Base-by-base conservation (phyloP, 2,797 vertebrate species). In the Catostomus latipinnis region DNA sequence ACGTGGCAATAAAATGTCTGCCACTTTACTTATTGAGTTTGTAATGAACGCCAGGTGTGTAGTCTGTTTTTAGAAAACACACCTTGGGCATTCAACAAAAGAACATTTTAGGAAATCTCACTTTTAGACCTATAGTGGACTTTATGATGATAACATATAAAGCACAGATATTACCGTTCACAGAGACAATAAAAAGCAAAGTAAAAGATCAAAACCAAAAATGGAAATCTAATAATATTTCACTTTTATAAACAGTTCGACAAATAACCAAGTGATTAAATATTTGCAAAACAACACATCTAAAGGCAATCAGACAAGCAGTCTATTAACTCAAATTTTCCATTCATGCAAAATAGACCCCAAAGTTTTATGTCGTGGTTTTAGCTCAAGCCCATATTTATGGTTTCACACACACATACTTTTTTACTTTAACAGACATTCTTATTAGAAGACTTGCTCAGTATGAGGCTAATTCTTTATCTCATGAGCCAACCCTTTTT, bases 1-100 rank as follows among this genome's bases (percentile, higher is more conserved):
- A 91, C 90, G 88, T 91, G 91, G 91, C 89, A 91, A 89, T 94
- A 91, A 93, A 94, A 93, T 87, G 92, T 93, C 92, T 90, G 90
- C 92, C 92, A 93, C 92, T 94, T 94, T 93, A 90, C 91, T 92
- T 93, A 92, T 91, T 92, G 90, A 89, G 90, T 90, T 93, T 90
- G 90, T 93, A 92, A 94, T 93, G 89, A 88, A 86, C 83, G 88
- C 93, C 93, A 94, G 91, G 91, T 94, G 92, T 87, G 60, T 48
- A 52, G 57, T 66, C 71, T 76, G 80, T 71, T 86, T 87, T 86
- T 82, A 83, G 69, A 62, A 81, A 77, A 71, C 77, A 82, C 87
- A 81, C 81, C 78, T 68, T 34, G 68, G 77, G 80, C 76, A 67
- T 12, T 50, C 60, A 45, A 67, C 81, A 46, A 65, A 70, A 74